A percentile compares a stretch with the other conserved stretches of the same genome.
These are phyloP conservation scores for Hydropotes inermis DNA, from an alignment of 2,113 vertebrate species.

Conservation along the genomic window DNA sequence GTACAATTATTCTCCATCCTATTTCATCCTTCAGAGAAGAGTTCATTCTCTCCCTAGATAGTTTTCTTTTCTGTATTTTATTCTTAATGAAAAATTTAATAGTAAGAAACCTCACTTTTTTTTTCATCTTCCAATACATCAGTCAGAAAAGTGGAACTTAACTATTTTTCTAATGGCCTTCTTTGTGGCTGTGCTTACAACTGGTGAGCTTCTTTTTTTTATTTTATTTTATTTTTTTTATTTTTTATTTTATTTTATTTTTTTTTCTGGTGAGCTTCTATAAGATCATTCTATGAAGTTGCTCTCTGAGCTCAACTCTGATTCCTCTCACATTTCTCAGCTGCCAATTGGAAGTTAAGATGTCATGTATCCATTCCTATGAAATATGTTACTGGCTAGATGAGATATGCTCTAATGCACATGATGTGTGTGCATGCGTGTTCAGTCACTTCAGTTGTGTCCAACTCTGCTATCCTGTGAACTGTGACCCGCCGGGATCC, in stretches of 20 bases:
- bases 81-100: background rate
- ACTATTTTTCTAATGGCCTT: background rate
- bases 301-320: background rate
- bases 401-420: conserved; percentile 58
- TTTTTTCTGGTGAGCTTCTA: too few relatives aligned
- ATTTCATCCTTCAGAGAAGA: background rate
- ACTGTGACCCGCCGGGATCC: background rate
- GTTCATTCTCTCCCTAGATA: background rate
- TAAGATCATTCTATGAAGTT: background rate
- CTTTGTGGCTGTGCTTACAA: conserved; percentile 18
- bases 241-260: too few relatives aligned
- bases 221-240: too few relatives aligned
- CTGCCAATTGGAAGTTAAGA: conserved; percentile 62
- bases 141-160: background rate
- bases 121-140: background rate
- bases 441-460: background rate
- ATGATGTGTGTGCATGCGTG: background rate
- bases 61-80: background rate
- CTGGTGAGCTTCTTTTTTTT: too few relatives aligned
- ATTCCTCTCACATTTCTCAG: conserved; percentile 55
- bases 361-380: conserved; percentile 44
- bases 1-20: background rate
- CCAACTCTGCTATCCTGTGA: fast-evolving
- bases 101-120: background rate
- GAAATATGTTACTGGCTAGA: conserved; percentile 73